phyloP scores from a whole-genome alignment of 2,797 vertebrate genomes.

The Echiichthys vipera region DNA sequence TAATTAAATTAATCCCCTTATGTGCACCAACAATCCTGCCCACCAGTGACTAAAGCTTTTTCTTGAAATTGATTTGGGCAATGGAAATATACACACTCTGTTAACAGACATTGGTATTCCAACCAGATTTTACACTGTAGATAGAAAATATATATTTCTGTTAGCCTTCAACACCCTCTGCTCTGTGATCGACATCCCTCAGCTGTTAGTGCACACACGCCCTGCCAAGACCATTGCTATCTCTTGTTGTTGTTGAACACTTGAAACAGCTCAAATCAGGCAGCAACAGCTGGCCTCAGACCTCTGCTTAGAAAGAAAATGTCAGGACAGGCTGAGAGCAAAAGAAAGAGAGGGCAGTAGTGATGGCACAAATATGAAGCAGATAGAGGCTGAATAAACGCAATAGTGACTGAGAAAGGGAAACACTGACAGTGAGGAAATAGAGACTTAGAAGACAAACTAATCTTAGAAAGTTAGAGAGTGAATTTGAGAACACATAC shows the following conservation, averaged over 20 bases:
- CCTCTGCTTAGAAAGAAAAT: constrained; percentile 21
- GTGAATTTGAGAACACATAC: constrained; percentile 27
- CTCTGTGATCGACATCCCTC: constrained; percentile 31
- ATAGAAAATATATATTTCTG: constrained; percentile 12
- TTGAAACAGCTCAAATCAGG: constrained; percentile 65
- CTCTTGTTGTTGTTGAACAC: constrained; percentile 43
- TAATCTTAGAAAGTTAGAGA: neutral
- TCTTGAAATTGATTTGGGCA: neutral
- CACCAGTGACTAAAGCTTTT: neutral
- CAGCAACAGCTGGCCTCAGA: constrained; percentile 64
- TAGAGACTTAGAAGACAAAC: constrained; percentile 23
- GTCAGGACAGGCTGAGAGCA: constrained; percentile 27
- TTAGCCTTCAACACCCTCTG: neutral
- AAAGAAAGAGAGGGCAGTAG: constrained; percentile 5
- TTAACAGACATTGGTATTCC: neutral
- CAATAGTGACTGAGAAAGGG: constrained; percentile 14
- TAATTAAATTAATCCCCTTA: neutral
- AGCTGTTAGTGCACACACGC: constrained; percentile 19
- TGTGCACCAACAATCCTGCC: neutral
- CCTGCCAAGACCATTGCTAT: constrained; percentile 31
- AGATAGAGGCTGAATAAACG: constrained; percentile 30
- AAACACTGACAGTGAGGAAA: constrained; percentile 42
- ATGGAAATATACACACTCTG: neutral
- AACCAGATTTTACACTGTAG: neutral
- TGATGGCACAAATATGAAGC: constrained; percentile 35